Evolutionary conservation across 2,888 invertebrate species (phyloP).

Genomic region (Eledone cirrhosa): DNA sequence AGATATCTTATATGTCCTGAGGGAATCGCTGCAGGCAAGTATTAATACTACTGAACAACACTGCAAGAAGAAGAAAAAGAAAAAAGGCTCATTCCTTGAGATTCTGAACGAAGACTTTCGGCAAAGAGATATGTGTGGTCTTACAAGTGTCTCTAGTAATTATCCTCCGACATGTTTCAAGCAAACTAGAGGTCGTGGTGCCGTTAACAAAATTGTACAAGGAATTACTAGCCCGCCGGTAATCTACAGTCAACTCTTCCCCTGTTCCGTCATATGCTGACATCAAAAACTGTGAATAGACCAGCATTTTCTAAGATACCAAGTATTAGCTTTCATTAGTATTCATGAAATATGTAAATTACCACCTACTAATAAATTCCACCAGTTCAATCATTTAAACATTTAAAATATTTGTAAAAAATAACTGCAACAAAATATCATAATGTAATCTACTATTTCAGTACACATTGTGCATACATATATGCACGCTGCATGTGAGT

Average conservation of each 20-base stretch:
- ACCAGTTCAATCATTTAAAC: background rate
- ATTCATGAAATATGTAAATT: background rate
- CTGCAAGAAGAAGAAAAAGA: background rate
- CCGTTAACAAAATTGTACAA: slow-evolving; percentile 14
- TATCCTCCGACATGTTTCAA: slow-evolving; percentile 17
- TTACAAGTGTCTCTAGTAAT: slow-evolving; percentile 27
- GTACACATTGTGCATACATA: too few species aligned
- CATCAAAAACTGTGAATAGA: too few species aligned
- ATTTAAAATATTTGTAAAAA: too few species aligned
- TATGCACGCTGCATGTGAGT: too few species aligned
- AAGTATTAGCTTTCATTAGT: background rate
- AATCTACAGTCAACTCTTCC: background rate
- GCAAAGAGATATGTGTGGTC: slow-evolving; percentile 13
- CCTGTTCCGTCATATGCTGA: background rate
- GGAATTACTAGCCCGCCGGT: slow-evolving; percentile 21
- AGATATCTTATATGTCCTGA: background rate
- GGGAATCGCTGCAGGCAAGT: slow-evolving; percentile 10
- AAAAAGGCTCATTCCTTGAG: background rate
- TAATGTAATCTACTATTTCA: too few species aligned
- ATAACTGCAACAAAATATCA: too few species aligned
- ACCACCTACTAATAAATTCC: background rate
- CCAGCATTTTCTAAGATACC: too few species aligned
- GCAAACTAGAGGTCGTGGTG: slow-evolving; percentile 15
- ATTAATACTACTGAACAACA: background rate
- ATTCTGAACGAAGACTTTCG: background rate